Evolutionary conservation across 2,113 vertebrate genomes (phyloP).

Genomic region (Apodemus speciosus): DNA sequence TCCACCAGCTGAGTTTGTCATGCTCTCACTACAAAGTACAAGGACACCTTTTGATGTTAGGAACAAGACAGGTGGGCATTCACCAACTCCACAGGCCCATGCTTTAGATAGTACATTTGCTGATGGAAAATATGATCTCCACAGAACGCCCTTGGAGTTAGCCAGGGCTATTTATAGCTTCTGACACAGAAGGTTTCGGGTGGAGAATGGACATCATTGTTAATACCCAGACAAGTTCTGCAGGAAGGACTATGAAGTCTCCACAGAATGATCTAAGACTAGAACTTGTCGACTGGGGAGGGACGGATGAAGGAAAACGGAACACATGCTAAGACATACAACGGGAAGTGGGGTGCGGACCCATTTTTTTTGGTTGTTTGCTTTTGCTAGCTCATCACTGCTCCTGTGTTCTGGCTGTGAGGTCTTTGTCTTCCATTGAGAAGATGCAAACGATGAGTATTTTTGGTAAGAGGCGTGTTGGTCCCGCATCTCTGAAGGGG

Average conservation of each 20-base stretch:
- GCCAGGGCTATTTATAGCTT: conserved; percentile 70
- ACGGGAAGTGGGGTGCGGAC: neutral
- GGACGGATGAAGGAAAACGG: neutral
- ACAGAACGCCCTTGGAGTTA: conserved; percentile 37
- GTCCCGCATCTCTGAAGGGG: neutral
- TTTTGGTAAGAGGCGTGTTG: neutral
- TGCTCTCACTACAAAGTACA: conserved; percentile 24
- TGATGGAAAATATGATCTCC: conserved; percentile 57
- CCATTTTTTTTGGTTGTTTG: neutral
- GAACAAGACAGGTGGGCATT: conserved; percentile 15
- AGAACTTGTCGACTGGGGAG: neutral
- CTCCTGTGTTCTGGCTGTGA: neutral
- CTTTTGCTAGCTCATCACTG: neutral
- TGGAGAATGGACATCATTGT: conserved; percentile 35
- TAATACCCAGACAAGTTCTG: conserved; percentile 32
- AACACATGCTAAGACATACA: neutral
- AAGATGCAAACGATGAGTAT: neutral
- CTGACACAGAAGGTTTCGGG: conserved; percentile 59
- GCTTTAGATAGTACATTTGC: conserved; percentile 59
- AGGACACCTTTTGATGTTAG: conserved; percentile 31
- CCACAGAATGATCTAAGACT: neutral
- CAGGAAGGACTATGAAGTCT: neutral
- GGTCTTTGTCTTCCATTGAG: neutral
- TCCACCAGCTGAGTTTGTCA: neutral
- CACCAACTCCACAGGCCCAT: neutral